These are phyloP conservation scores for Natator depressus DNA, from an alignment of 2,113 vertebrate species.

Conservation along the genomic window DNA sequence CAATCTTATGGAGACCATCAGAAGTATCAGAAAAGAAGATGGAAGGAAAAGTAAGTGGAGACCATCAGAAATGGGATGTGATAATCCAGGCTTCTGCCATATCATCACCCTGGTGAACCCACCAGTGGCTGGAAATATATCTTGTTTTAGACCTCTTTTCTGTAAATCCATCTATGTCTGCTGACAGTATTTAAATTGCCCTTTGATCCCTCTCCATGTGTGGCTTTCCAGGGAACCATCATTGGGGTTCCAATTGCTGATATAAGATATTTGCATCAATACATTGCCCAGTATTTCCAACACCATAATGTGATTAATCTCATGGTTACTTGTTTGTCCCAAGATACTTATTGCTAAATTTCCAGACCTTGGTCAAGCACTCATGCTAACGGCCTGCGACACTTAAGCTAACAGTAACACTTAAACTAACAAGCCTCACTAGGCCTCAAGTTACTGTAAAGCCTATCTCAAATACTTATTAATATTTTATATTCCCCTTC, in stretches of 20 bases:
- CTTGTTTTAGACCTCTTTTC: background rate
- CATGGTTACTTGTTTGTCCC: background rate
- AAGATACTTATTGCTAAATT: background rate
- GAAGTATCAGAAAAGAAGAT: background rate
- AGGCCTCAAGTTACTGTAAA: background rate
- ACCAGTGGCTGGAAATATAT: background rate
- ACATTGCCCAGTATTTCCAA: background rate
- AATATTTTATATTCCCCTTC: background rate
- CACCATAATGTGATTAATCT: background rate
- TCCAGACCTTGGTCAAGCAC: background rate
- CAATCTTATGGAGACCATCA: background rate
- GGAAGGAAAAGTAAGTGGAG: background rate
- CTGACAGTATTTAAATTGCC: background rate
- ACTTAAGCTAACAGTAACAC: background rate
- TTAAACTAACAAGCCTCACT: background rate
- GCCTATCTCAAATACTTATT: background rate
- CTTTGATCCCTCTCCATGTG: background rate
- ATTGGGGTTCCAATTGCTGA: background rate
- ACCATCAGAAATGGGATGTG: background rate
- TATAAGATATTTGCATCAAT: background rate
- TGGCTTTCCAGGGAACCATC: background rate
- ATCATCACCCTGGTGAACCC: background rate
- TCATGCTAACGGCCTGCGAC: background rate
- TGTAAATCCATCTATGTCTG: background rate
- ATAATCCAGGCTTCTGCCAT: background rate